Evolutionary conservation across 2,888 invertebrate genomes (phyloP).

Genomic region (Hemicrepidius hirtus): DNA sequence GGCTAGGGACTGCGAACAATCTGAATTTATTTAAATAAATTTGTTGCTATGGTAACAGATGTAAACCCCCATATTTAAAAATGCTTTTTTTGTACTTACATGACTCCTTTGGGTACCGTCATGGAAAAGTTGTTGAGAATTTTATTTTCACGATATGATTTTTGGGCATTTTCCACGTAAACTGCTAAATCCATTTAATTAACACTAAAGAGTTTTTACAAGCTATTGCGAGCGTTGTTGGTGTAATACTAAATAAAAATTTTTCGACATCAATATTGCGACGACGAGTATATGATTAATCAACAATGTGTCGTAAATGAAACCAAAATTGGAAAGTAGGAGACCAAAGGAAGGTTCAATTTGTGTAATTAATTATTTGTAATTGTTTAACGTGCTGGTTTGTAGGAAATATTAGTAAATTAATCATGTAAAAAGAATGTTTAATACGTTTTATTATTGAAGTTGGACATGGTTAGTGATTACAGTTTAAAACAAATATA

Average conservation of each 20-base stretch:
- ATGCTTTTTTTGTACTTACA: constrained; percentile 78
- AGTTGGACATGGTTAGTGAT: constrained; percentile 50
- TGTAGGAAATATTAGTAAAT: constrained; percentile 3
- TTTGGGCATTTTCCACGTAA: constrained; percentile 80
- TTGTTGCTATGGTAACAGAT: no score
- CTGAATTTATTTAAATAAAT: no score
- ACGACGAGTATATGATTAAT: neutral
- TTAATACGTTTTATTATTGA: constrained; percentile 48
- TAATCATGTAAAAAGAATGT: constrained; percentile 13
- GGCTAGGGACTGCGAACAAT: no score
- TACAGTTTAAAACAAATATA: constrained; percentile 49
- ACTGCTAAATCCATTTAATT: constrained; percentile 73
- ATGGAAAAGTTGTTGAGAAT: constrained; percentile 82
- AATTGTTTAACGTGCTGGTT: neutral
- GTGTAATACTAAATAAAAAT: neutral
- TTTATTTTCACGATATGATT: constrained; percentile 79
- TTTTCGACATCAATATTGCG: constrained; percentile 10
- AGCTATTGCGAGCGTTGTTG: neutral
- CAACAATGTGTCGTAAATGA: constrained; percentile 39
- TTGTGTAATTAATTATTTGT: neutral
- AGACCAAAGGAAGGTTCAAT: constrained; percentile 26
- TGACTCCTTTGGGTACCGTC: constrained; percentile 84
- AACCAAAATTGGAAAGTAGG: constrained; percentile 26
- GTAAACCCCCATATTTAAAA: no score
- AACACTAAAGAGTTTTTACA: neutral